These are phyloP conservation scores for Himalopsyche japonica DNA, from an alignment of 2,888 invertebrate species.

Conservation along the genomic window DNA sequence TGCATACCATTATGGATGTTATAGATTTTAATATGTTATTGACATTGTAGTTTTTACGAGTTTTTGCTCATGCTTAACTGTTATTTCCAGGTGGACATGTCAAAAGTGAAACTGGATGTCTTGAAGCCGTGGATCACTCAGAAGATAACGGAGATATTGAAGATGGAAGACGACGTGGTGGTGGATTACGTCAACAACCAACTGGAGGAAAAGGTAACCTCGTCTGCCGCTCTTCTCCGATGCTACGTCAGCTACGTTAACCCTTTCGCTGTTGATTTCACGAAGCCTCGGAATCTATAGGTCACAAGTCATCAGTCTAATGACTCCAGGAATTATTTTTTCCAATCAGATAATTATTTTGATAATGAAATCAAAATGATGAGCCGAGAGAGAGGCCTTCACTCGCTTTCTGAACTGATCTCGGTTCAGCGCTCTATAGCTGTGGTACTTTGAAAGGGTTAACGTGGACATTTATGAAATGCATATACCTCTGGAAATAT, in stretches of 20 bases:
- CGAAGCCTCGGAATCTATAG: no score
- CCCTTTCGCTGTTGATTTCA: not conserved
- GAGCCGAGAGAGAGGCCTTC: no score
- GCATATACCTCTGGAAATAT: not conserved
- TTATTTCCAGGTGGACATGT: slow-evolving; percentile 85
- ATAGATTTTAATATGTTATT: no score
- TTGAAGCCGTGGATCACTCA: slow-evolving; percentile 99
- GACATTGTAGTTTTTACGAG: slow-evolving; percentile 30
- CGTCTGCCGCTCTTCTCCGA: not conserved
- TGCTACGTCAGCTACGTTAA: not conserved
- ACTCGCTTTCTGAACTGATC: no score
- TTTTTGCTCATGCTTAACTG: not conserved
- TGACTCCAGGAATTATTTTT: not conserved
- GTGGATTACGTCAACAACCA: slow-evolving; percentile 99
- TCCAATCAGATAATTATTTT: not conserved
- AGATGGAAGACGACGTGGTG: slow-evolving; percentile 98
- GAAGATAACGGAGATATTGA: slow-evolving; percentile 93
- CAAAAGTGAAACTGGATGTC: slow-evolving; percentile 95
- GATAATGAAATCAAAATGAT: no score
- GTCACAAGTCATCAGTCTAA: no score
- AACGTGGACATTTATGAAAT: not conserved
- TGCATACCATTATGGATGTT: no score
- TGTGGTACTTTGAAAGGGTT: not conserved
- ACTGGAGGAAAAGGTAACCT: slow-evolving; percentile 85
- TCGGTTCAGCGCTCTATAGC: not conserved